Conservation (phyloP, 2,888 invertebrate species). For the Synanthedon tipuliformis region DNA sequence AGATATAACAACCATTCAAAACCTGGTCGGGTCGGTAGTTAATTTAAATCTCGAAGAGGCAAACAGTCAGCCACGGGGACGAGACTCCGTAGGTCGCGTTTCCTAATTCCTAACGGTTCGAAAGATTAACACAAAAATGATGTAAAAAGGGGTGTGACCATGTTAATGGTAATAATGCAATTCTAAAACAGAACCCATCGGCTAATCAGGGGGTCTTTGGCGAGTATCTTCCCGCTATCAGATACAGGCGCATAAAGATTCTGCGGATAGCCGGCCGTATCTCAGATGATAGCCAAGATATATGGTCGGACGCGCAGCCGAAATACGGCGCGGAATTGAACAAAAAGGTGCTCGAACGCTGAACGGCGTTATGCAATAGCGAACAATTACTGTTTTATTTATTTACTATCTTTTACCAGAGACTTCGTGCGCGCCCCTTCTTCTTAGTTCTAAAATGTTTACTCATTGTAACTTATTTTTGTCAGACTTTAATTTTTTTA, state of each 20-base stretch:
- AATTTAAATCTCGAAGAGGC: too few relatives aligned
- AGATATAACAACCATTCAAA: too few relatives aligned
- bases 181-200: constrained; percentile 28
- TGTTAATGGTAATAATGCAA: not conserved
- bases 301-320: constrained; percentile 55
- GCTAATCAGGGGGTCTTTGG: constrained; percentile 47
- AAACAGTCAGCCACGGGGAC: too few relatives aligned
- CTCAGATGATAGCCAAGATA: constrained; percentile 59
- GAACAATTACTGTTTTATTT: too few relatives aligned
- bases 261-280: constrained; percentile 48
- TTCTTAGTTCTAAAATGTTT: too few relatives aligned
- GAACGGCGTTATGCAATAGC: constrained; percentile 25
- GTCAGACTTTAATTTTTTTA: too few relatives aligned
- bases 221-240: constrained; percentile 36
- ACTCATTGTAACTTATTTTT: too few relatives aligned
- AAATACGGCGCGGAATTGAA: constrained; percentile 49
- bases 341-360: constrained; percentile 48
- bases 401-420: too few relatives aligned
- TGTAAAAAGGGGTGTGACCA: not conserved
- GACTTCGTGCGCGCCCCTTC: too few relatives aligned
- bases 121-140: constrained; percentile 1
- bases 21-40: too few relatives aligned
- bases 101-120: not conserved
- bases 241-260: constrained; percentile 50
- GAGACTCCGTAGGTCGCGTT: constrained; percentile 2